phyloP scores from a whole-genome alignment of 2,797 vertebrate genomes.

The Anabacerthia variegaticeps region DNA sequence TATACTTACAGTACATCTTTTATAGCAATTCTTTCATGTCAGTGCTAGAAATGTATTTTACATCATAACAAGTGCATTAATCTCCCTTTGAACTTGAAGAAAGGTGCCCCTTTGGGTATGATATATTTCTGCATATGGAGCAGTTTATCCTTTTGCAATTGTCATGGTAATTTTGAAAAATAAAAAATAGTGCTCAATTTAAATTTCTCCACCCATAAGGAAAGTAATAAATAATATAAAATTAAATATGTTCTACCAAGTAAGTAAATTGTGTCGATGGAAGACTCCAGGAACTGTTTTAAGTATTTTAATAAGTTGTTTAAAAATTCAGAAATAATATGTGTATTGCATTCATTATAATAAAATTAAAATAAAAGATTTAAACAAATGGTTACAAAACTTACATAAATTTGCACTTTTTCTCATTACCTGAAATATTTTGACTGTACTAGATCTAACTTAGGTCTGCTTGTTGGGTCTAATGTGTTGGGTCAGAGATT shows the following conservation, averaged over 20 bases:
- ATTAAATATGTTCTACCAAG: not conserved
- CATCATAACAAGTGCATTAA: not conserved
- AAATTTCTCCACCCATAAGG: not conserved
- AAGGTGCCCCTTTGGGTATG: not conserved
- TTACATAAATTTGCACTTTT: not conserved
- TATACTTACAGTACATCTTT: not conserved
- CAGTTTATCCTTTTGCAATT: conserved; percentile 24
- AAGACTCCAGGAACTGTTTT: not conserved
- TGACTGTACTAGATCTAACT: not conserved
- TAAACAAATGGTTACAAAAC: not conserved
- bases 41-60: not conserved
- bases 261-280: not conserved
- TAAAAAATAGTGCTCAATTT: not conserved
- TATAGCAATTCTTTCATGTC: not conserved
- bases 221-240: not conserved
- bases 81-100: conserved; percentile 12
- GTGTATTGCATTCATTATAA: not conserved
- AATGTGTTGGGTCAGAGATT: no score
- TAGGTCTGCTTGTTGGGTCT: not conserved
- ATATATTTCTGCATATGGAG: not conserved
- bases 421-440: not conserved
- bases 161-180: conserved; percentile 28
- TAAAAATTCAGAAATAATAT: not conserved
- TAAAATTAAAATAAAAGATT: not conserved
- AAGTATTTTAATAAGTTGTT: not conserved